Evolutionary conservation across 2,113 vertebrate species (phyloP).

Genomic region (Malurus alboscapulatus): DNA sequence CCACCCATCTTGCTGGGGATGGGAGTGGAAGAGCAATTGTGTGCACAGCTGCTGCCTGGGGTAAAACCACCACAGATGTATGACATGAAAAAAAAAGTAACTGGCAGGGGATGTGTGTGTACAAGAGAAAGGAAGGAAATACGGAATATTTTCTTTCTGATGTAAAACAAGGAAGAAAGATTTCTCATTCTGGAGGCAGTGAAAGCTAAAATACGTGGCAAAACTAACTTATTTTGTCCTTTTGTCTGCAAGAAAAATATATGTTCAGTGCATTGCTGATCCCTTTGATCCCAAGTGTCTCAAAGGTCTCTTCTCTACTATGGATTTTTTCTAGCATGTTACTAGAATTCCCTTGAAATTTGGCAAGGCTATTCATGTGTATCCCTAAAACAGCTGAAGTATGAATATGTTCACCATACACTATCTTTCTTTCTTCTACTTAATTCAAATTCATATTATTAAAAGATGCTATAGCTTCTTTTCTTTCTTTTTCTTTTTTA

Average conservation of each 20-base stretch:
- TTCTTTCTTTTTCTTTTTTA: neutral
- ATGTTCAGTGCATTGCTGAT: neutral
- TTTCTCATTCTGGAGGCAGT: neutral
- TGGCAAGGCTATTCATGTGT: neutral
- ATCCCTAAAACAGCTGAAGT: neutral
- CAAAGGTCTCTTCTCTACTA: neutral
- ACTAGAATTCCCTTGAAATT: neutral
- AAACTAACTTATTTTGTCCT: neutral
- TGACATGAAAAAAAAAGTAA: neutral
- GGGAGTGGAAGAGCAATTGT: neutral
- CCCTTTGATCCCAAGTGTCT: neutral
- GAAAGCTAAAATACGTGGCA: neutral
- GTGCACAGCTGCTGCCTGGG: neutral
- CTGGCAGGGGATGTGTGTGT: fast-evolving
- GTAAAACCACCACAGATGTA: neutral
- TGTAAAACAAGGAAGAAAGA: neutral
- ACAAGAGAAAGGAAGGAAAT: neutral
- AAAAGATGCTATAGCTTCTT: neutral
- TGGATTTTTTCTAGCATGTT: neutral
- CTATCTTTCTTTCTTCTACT: neutral
- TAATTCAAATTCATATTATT: neutral
- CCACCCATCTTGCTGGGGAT: neutral
- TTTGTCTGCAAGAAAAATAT: neutral
- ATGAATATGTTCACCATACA: neutral
- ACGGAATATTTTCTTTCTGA: neutral